phyloP scores from a whole-genome alignment of 2,888 invertebrate genomes.

The Oegoconia quadripuncta region DNA sequence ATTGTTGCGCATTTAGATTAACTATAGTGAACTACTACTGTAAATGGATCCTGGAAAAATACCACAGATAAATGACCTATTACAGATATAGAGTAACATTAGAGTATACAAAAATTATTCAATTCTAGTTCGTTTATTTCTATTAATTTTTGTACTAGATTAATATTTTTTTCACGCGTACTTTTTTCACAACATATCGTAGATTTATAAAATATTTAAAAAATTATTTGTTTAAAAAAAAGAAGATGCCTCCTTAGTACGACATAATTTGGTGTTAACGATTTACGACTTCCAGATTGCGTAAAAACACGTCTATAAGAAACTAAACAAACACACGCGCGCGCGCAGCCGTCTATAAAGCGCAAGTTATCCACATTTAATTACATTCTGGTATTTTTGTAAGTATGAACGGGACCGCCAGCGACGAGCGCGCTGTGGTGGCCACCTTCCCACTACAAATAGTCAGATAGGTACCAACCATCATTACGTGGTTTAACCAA shows the following conservation, averaged over 20 bases:
- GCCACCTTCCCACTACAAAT: constrained; percentile 34
- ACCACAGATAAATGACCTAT: no score
- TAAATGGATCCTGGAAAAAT: not conserved
- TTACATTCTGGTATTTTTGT: constrained; percentile 78
- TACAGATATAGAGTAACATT: no score
- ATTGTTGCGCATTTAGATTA: constrained; percentile 67
- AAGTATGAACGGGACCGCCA: constrained; percentile 71
- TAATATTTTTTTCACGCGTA: not conserved
- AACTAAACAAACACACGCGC: constrained; percentile 73
- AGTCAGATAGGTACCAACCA: no score
- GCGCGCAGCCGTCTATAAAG: constrained; percentile 76
- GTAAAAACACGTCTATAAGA: constrained; percentile 77
- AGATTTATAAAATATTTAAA: no score
- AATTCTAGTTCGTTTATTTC: no score
- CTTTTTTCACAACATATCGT: no score
- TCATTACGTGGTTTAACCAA: constrained; percentile 14
- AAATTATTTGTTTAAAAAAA: no score
- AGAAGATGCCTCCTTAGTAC: constrained; percentile 60
- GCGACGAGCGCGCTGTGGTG: constrained; percentile 60
- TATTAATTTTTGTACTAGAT: not conserved
- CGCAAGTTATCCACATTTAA: constrained; percentile 77
- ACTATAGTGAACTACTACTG: constrained; percentile 18
- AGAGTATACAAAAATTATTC: no score
- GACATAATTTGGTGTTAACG: constrained; percentile 76
- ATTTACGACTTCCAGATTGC: constrained; percentile 79